Percentiles rank a stretch among this genome's conserved stretches.
Conservation (phyloP, 2,797 vertebrate genomes). For the Sphenodon punctatus region DNA sequence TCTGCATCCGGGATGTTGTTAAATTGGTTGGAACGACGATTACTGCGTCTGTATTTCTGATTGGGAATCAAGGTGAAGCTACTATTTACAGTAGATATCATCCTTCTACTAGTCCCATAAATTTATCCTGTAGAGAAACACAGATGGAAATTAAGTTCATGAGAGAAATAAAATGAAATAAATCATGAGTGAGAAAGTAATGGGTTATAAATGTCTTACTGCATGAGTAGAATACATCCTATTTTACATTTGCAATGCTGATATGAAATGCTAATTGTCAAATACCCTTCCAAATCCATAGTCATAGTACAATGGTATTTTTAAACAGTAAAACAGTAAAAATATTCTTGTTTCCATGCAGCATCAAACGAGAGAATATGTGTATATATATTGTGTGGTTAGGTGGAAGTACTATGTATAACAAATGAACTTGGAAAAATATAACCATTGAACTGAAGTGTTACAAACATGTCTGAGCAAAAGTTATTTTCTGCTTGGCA, state of each 20-base stretch:
- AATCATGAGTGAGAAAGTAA: not conserved
- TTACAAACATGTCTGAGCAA: not conserved
- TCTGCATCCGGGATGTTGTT: not conserved
- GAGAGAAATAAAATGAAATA: not conserved
- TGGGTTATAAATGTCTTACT: not conserved
- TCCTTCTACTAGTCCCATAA: not conserved
- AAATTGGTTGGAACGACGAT: conserved; percentile 9
- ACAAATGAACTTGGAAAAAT: not conserved
- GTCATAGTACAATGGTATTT: not conserved
- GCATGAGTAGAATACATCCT: rapidly evolving
- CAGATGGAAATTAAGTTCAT: not conserved
- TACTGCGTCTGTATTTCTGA: conserved; percentile 48
- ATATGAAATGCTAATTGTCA: not conserved
- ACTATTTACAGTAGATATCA: conserved; percentile 51
- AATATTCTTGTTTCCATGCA: not conserved
- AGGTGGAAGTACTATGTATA: not conserved
- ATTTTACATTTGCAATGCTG: not conserved
- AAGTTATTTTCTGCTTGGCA: not conserved
- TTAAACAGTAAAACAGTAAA: not conserved
- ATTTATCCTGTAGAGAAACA: conserved; percentile 36
- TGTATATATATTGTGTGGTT: not conserved
- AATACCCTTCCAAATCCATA: not conserved
- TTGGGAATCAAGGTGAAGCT: conserved; percentile 34
- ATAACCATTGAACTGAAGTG: not conserved
- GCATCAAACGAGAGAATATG: not conserved